Conservation (phyloP, 2,888 invertebrate species). For the Hecatera dysodea region DNA sequence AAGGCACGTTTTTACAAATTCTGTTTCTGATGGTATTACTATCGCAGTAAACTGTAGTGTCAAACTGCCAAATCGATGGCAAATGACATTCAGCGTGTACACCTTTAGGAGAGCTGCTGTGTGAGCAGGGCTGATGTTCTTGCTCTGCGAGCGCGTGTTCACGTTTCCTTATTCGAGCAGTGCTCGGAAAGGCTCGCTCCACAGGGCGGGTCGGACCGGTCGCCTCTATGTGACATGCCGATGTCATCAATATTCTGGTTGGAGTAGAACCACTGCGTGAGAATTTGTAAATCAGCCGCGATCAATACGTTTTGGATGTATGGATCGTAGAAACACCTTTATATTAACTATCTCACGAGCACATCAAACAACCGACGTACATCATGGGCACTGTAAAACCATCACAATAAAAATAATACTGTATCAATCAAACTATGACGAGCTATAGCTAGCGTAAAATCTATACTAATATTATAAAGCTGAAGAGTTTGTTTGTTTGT, state of each 20-base stretch:
- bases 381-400: too few species aligned
- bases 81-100: not conserved
- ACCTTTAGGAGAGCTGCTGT: too few species aligned
- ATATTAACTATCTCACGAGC: not conserved
- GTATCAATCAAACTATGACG: too few species aligned
- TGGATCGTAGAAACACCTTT: not conserved
- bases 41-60: not conserved
- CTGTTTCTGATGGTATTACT: too few species aligned
- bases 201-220: constrained; percentile 6
- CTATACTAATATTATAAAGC: too few species aligned
- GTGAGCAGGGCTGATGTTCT: too few species aligned
- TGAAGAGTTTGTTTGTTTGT: too few species aligned
- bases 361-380: too few species aligned
- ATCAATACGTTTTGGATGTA: not conserved
- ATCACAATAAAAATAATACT: too few species aligned
- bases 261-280: not conserved
- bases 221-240: not conserved
- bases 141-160: not conserved
- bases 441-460: too few species aligned
- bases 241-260: constrained; percentile 8
- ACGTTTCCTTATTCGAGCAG: not conserved
- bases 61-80: not conserved
- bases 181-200: not conserved
- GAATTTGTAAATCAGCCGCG: not conserved
- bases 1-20: too few species aligned